Percentiles rank a stretch among this genome's conserved stretches.
These are phyloP conservation scores for Drosophila mojavensis DNA, from an alignment of 1,140 invertebrate species.

Conservation along the genomic window DNA sequence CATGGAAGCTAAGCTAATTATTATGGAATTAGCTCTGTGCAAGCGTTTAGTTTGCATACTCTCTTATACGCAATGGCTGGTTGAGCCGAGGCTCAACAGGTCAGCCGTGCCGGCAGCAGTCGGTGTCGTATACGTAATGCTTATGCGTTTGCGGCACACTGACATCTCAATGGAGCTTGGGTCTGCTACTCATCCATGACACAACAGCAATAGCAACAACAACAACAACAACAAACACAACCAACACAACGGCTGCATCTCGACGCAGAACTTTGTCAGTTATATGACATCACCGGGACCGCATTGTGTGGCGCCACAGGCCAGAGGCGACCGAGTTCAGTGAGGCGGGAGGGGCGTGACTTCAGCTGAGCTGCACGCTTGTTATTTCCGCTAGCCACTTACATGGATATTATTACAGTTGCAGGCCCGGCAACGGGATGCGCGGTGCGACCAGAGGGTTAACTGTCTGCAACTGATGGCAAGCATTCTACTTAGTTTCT, in stretches of 20 bases:
- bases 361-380: slow-evolving; percentile 12
- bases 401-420: slow-evolving; percentile 10
- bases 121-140: slow-evolving; percentile 35
- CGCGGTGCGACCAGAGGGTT: background rate
- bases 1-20: background rate
- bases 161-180: slow-evolving; percentile 20
- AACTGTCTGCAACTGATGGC: background rate
- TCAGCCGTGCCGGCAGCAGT: slow-evolving; percentile 5
- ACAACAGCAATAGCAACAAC: background rate
- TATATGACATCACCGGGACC: slow-evolving; percentile 44
- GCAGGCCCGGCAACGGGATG: background rate
- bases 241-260: background rate
- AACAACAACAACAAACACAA: background rate
- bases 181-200: background rate
- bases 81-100: background rate
- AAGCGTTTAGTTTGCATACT: slow-evolving; percentile 1
- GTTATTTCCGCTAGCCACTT: slow-evolving; percentile 49
- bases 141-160: slow-evolving; percentile 4
- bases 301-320: slow-evolving; percentile 24
- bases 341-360: too few species aligned
- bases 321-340: too few species aligned
- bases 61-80: slow-evolving; percentile 7
- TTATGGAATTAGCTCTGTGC: background rate
- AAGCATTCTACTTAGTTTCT: background rate
- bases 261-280: slow-evolving; percentile 36